These are phyloP conservation scores for Caenorhabditis tropicalis DNA, from an alignment of 1,140 invertebrate genomes.

Conservation along the genomic window DNA sequence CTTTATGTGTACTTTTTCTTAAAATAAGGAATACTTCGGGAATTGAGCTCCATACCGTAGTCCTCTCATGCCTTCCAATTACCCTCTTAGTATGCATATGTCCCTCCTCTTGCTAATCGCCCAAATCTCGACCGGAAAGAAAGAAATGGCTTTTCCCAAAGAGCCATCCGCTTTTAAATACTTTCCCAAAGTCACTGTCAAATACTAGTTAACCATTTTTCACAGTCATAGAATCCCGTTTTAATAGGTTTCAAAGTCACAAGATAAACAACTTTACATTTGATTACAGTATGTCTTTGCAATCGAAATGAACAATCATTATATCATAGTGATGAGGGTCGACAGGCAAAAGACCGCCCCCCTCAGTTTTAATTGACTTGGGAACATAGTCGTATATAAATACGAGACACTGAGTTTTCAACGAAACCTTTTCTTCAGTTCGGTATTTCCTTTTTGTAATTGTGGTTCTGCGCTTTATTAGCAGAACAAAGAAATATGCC, in stretches of 20 bases:
- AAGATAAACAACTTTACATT: no score
- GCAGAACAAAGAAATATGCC: not conserved
- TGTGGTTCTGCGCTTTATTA: not conserved
- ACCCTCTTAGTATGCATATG: no score
- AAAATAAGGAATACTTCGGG: no score
- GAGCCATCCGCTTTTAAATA: not conserved
- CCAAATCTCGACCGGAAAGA: not conserved
- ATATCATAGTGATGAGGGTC: not conserved
- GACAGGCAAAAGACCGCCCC: not conserved
- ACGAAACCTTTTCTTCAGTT: not conserved
- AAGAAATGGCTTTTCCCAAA: not conserved
- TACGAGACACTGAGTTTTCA: not conserved
- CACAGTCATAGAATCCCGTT: no score
- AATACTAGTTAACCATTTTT: no score
- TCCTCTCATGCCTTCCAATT: no score
- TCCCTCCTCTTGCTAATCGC: not conserved
- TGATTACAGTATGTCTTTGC: not conserved
- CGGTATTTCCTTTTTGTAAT: not conserved
- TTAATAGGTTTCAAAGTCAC: no score
- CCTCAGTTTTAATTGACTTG: slow-evolving; percentile 25
- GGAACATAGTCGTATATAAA: slow-evolving; percentile 23
- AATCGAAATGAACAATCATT: slow-evolving; percentile 3
- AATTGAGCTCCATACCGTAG: no score
- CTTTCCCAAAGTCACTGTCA: no score
- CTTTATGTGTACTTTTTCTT: no score